Conservation (phyloP, 2,888 invertebrate species). For the Phortica okadai region DNA sequence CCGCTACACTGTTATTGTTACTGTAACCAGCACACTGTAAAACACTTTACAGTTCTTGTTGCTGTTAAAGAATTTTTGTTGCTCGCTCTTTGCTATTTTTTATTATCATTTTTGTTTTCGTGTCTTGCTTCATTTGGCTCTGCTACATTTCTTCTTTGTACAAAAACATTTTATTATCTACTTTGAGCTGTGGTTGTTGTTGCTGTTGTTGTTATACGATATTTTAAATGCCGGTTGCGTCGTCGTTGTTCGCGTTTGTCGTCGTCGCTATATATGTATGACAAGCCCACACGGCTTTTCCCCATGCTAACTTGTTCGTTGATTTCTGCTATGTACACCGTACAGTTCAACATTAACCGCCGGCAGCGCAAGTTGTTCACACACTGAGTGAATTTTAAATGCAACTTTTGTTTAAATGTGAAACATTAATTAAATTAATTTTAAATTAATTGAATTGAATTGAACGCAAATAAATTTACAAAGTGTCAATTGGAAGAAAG, state of each 20-base stretch:
- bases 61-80: not conserved
- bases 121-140: not conserved
- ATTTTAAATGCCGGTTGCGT: conserved; percentile 32
- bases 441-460: not conserved
- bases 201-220: conserved; percentile 10
- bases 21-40: not conserved
- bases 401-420: not conserved
- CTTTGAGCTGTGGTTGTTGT: not conserved
- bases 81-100: not conserved
- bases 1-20: not conserved
- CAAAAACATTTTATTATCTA: conserved; percentile 1
- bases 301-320: conserved; percentile 21
- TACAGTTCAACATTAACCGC: conserved; percentile 58
- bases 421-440: too few species aligned
- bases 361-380: conserved; percentile 58
- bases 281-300: conserved; percentile 27
- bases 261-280: not conserved
- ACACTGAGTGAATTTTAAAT: not conserved
- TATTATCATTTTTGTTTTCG: conserved; percentile 12
- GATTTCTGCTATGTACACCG: conserved; percentile 13
- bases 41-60: conserved; percentile 3
- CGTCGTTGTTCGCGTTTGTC: not conserved
- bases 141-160: conserved; percentile 20
- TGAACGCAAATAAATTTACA: not conserved
- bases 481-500: not conserved